Percentiles rank a stretch among this genome's conserved stretches.
Evolutionary conservation across 2,888 invertebrate species (phyloP).

Genomic region (Drosophila peninsularis): DNA sequence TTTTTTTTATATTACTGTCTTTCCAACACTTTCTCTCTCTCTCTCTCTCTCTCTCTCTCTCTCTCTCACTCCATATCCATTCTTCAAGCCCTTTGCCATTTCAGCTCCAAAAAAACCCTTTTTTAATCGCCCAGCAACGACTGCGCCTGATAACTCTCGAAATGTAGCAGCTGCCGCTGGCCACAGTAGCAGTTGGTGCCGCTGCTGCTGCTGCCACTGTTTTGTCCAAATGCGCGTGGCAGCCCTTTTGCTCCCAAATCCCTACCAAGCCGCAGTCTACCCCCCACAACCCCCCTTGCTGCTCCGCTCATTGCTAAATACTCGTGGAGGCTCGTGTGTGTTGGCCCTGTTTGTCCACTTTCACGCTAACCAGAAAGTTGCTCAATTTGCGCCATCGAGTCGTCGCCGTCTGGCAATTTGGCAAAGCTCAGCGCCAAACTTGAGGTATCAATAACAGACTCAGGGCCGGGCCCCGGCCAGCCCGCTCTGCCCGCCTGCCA

Average conservation of each 20-base stretch:
- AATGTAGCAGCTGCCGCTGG: constrained; percentile 34
- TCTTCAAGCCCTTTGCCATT: no score
- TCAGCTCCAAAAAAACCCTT: background rate
- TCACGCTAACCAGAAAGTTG: constrained; percentile 53
- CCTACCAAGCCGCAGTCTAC: no score
- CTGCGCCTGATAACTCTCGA: constrained; percentile 8
- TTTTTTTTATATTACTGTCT: no score
- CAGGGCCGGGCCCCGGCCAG: background rate
- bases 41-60: no score
- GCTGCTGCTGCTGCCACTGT: constrained; percentile 51
- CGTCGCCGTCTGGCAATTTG: constrained; percentile 49
- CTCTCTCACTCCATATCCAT: no score
- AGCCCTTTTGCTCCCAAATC: background rate
- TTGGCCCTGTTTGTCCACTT: constrained; percentile 57
- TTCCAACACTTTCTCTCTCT: no score
- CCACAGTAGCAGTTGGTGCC: constrained; percentile 38
- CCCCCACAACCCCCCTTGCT: background rate
- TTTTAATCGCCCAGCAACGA: background rate
- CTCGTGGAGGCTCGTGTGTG: constrained; percentile 8
- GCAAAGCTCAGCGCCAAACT: constrained; percentile 43
- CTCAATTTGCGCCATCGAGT: constrained; percentile 54
- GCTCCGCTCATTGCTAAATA: background rate
- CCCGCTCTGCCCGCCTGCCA: no score
- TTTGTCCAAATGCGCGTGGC: background rate
- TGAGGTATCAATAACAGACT: constrained; percentile 54